phyloP scores from a whole-genome alignment of 2,113 vertebrate genomes.

The Peucedramus taeniatus region DNA sequence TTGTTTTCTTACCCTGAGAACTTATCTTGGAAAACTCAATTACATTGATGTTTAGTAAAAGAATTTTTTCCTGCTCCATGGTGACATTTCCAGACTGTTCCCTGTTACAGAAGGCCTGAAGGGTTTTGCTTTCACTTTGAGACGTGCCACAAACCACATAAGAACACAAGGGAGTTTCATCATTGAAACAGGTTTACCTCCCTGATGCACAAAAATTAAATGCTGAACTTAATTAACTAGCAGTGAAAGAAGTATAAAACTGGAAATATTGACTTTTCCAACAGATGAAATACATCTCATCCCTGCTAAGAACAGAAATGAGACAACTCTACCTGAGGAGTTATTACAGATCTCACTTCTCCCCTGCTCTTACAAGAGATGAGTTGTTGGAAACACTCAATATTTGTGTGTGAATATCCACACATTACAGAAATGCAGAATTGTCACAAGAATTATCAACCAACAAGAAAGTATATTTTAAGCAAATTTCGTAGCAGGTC shows the following conservation, averaged over 20 bases:
- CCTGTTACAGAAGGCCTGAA: neutral
- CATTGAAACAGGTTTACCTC: neutral
- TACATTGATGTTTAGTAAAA: neutral
- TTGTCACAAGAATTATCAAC: neutral
- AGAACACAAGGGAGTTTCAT: neutral
- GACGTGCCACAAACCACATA: neutral
- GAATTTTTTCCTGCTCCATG: neutral
- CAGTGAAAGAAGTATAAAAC: neutral
- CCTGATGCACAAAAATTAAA: neutral
- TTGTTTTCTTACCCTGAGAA: neutral
- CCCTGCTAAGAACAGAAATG: neutral
- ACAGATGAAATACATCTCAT: neutral
- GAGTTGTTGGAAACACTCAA: neutral
- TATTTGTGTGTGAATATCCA: neutral
- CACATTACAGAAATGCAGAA: neutral
- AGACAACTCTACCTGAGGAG: neutral
- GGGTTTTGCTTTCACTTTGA: neutral
- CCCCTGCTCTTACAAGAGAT: accelerated
- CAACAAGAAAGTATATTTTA: neutral
- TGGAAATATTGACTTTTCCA: neutral
- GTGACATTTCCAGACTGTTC: neutral
- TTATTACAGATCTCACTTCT: neutral
- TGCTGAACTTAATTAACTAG: neutral
- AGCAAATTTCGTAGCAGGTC: neutral
- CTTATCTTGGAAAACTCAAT: neutral